A percentile compares a stretch with the other conserved stretches of the same genome.
These are phyloP conservation scores for Heliconius himera DNA, from an alignment of 1,140 invertebrate species.

Conservation along the genomic window DNA sequence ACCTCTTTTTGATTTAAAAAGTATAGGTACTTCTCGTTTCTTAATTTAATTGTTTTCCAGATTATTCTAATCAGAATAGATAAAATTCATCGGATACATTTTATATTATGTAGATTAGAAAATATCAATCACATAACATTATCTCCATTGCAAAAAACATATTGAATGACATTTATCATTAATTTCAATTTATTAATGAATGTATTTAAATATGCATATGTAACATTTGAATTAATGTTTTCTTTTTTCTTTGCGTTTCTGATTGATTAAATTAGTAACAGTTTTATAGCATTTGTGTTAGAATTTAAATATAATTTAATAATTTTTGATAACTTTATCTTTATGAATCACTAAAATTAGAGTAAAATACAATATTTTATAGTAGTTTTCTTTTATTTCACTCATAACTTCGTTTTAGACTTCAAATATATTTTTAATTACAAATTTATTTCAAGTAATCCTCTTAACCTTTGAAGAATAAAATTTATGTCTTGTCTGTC, in stretches of 20 bases:
- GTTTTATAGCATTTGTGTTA: neutral
- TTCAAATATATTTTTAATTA: constrained; percentile 7
- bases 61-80: neutral
- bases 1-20: neutral
- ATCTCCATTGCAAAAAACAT: neutral
- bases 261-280: neutral
- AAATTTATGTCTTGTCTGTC: constrained; percentile 24
- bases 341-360: neutral
- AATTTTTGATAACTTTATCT: neutral
- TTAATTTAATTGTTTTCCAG: neutral
- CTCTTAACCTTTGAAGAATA: constrained; percentile 6
- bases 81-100: neutral
- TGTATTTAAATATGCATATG: neutral
- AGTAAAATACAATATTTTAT: neutral
- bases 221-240: neutral
- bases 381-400: neutral
- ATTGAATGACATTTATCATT: neutral
- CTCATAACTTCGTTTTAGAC: neutral
- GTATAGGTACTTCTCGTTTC: neutral
- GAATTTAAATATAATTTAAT: neutral
- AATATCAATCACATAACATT: neutral
- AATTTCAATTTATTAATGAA: neutral
- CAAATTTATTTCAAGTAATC: neutral
- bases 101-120: neutral
- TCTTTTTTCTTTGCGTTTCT: neutral